Percentiles rank a stretch among this genome's conserved stretches.
phyloP scores from a whole-genome alignment of 2,888 invertebrate genomes.

The Lochmaea crataegi region DNA sequence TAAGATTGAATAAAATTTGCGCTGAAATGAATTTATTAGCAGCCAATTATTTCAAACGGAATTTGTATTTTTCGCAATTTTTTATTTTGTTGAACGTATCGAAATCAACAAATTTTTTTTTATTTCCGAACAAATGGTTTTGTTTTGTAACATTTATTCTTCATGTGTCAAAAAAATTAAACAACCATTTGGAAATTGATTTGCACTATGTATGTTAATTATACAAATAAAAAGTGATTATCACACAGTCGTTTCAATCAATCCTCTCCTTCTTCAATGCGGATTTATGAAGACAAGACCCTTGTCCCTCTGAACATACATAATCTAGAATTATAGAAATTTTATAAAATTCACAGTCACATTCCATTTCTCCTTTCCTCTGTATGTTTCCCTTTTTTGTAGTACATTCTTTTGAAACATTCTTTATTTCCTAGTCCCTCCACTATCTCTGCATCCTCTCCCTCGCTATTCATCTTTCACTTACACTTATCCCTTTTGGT shows the following conservation, averaged over 20 bases:
- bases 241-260: not conserved
- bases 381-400: too few species aligned
- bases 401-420: too few species aligned
- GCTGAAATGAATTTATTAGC: constrained; percentile 37
- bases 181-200: constrained; percentile 34
- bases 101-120: not conserved
- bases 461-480: too few species aligned
- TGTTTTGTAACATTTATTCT: constrained; percentile 19
- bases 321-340: too few species aligned
- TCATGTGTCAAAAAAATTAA: constrained; percentile 40
- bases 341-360: too few species aligned
- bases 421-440: too few species aligned
- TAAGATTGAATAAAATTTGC: constrained; percentile 39
- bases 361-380: too few species aligned
- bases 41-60: constrained; percentile 38
- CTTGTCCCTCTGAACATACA: too few species aligned
- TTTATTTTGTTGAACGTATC: constrained; percentile 3
- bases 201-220: constrained; percentile 48
- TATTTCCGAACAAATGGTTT: constrained; percentile 3
- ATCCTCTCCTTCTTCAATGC: too few species aligned
- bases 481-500: too few species aligned
- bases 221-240: constrained; percentile 43
- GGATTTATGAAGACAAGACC: too few species aligned
- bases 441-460: too few species aligned
- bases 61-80: constrained; percentile 29